These are phyloP conservation scores for Mactromeris polynyma DNA, from an alignment of 2,888 invertebrate genomes.

Conservation along the genomic window DNA sequence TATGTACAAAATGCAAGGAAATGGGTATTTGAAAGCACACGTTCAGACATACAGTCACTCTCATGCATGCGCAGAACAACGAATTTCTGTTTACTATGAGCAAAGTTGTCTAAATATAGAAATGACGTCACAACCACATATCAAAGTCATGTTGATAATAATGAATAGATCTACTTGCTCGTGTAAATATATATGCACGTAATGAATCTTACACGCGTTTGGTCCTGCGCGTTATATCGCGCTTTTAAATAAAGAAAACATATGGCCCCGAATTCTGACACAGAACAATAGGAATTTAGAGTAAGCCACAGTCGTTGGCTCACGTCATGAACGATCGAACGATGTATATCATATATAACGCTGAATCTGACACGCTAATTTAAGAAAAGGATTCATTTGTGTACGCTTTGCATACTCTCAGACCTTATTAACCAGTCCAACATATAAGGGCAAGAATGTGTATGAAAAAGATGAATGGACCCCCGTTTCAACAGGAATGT, in stretches of 20 bases:
- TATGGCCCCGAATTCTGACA: not conserved
- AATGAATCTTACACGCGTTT: not conserved
- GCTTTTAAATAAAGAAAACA: not conserved
- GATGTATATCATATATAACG: too few species aligned
- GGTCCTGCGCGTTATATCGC: not conserved
- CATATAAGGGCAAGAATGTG: too few species aligned
- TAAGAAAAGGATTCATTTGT: too few species aligned
- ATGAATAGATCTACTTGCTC: not conserved
- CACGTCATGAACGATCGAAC: too few species aligned
- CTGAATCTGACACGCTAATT: too few species aligned
- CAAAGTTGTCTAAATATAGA: not conserved
- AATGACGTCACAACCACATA: conserved; percentile 4
- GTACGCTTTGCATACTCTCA: too few species aligned
- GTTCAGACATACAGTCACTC: not conserved
- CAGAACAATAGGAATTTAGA: too few species aligned
- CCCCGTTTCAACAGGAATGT: too few species aligned
- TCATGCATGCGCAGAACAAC: not conserved
- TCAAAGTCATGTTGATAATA: not conserved
- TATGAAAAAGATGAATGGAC: too few species aligned
- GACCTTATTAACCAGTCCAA: too few species aligned
- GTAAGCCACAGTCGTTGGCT: too few species aligned
- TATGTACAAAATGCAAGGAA: conserved; percentile 6
- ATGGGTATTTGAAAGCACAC: not conserved
- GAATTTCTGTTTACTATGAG: conserved; percentile 1
- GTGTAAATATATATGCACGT: not conserved